Conservation (phyloP, 2,797 vertebrate genomes). For the Mallotus villosus region DNA sequence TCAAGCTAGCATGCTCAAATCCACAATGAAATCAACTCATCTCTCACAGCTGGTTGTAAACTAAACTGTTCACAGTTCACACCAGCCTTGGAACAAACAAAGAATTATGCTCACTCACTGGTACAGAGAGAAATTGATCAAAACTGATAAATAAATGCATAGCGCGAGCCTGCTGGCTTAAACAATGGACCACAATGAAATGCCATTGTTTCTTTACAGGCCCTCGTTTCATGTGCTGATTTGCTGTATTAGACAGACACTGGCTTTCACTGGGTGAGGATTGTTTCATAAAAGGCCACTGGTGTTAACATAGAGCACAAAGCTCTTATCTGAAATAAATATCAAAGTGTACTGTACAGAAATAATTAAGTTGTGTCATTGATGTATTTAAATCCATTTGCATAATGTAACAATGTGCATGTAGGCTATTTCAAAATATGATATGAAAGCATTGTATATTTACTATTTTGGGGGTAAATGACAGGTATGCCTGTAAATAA, state of each 20-base stretch:
- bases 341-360: neutral
- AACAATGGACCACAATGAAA: constrained; percentile 56
- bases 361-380: neutral
- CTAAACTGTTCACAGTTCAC: constrained; percentile 54
- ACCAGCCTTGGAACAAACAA: constrained; percentile 61
- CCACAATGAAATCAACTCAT: constrained; percentile 52
- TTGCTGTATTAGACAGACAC: constrained; percentile 38
- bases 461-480: neutral
- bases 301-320: constrained; percentile 8
- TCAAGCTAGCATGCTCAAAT: constrained; percentile 69
- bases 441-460: neutral
- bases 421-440: neutral
- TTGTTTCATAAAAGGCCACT: constrained; percentile 45
- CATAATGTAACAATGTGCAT: neutral
- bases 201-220: constrained; percentile 53
- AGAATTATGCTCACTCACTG: constrained; percentile 43
- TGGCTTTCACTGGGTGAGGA: constrained; percentile 43
- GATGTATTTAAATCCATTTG: neutral
- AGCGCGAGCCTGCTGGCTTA: constrained; percentile 41
- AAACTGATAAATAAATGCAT: constrained; percentile 61
- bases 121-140: constrained; percentile 56
- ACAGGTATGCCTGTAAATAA: neutral
- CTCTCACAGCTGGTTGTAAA: constrained; percentile 69
- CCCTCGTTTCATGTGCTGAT: constrained; percentile 48
- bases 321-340: neutral